These are phyloP conservation scores for Epinephelus malabaricus DNA, from an alignment of 2,797 vertebrate species.

Conservation along the genomic window DNA sequence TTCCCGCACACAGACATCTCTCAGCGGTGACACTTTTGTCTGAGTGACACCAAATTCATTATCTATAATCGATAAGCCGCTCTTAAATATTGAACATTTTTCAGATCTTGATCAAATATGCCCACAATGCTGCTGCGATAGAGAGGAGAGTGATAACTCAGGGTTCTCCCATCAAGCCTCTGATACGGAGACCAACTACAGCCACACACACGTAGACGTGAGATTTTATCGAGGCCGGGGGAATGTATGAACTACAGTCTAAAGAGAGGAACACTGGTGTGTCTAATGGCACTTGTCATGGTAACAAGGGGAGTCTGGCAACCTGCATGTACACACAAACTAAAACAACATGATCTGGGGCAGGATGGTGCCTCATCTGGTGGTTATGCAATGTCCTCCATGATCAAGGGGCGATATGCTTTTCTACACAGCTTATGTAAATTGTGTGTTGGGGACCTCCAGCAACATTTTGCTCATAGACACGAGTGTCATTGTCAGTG, in stretches of 20 bases:
- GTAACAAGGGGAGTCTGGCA: conserved; percentile 60
- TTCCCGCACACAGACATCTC: conserved; percentile 1
- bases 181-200: conserved; percentile 41
- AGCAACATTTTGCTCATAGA: not conserved
- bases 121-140: not conserved
- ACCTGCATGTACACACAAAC: conserved; percentile 79
- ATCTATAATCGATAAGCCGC: not conserved
- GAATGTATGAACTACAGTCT: conserved; percentile 75
- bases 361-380: conserved; percentile 55
- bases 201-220: conserved; percentile 60
- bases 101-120: conserved; percentile 36
- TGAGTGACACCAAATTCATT: not conserved
- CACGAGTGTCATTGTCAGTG: not conserved
- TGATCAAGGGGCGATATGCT: conserved; percentile 59
- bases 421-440: conserved; percentile 52
- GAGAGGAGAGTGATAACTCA: not conserved
- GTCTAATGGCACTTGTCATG: conserved; percentile 63
- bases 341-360: conserved; percentile 60
- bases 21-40: not conserved
- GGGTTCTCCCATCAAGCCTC: conserved; percentile 41
- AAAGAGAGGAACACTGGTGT: conserved; percentile 65
- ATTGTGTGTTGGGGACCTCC: conserved; percentile 11
- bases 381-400: conserved; percentile 55
- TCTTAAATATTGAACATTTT: conserved; percentile 32
- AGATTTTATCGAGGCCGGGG: conserved; percentile 76